These are phyloP conservation scores for Lepus americanus DNA, from an alignment of 2,113 vertebrate species.

Conservation along the genomic window DNA sequence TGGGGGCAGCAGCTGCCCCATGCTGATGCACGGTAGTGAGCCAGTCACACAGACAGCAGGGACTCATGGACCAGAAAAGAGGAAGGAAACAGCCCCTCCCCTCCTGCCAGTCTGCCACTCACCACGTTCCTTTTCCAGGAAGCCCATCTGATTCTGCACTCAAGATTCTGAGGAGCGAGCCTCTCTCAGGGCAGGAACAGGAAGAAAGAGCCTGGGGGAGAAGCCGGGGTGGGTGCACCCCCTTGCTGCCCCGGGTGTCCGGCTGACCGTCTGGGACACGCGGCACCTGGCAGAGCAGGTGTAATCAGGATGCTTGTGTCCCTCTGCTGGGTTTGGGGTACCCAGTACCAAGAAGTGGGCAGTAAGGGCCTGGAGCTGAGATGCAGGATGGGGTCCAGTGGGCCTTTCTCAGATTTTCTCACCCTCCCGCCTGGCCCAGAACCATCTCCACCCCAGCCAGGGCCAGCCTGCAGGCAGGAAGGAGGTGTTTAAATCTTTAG, in stretches of 20 bases:
- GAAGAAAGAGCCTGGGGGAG: neutral
- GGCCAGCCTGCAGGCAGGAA: too few relatives aligned
- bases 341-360: neutral
- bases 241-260: fast-evolving
- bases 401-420: neutral
- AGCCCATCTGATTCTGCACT: slow-evolving; percentile 9
- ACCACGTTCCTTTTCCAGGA: slow-evolving; percentile 43
- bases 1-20: slow-evolving; percentile 30
- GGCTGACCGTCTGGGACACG: neutral
- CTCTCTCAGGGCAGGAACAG: neutral
- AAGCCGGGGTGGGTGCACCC: too few relatives aligned
- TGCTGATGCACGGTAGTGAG: neutral
- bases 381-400: neutral
- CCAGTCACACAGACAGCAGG: neutral
- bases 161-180: neutral
- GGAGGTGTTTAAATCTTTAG: neutral
- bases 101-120: neutral
- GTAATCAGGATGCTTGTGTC: too few relatives aligned
- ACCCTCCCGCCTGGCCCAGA: neutral
- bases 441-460: neutral
- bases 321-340: neutral
- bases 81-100: slow-evolving; percentile 51
- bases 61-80: neutral
- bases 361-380: neutral
- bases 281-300: neutral